Evolutionary conservation across 2,113 vertebrate genomes (phyloP).

Genomic region (Takifugu flavidus): DNA sequence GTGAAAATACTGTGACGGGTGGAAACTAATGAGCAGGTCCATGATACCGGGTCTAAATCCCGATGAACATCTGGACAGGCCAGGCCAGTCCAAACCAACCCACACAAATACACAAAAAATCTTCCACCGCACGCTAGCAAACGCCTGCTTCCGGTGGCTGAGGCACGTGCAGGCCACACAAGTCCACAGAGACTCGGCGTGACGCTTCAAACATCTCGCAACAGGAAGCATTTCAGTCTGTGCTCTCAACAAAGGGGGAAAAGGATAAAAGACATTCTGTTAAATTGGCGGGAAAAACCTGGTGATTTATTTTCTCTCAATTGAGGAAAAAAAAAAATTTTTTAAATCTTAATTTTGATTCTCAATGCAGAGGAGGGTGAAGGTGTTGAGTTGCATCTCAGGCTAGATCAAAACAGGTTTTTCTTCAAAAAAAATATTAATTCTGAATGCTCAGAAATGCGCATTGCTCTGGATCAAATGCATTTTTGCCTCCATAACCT

Average conservation of each 20-base stretch:
- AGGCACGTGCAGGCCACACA: background rate
- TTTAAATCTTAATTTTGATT: background rate
- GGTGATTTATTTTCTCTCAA: background rate
- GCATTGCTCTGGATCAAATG: background rate
- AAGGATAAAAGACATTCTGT: background rate
- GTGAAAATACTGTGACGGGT: constrained; percentile 47
- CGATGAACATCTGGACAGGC: constrained; percentile 55
- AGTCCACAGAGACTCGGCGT: background rate
- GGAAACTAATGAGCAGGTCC: constrained; percentile 44
- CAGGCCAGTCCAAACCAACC: background rate
- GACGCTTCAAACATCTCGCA: constrained; percentile 6
- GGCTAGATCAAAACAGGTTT: constrained; percentile 11
- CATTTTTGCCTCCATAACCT: background rate
- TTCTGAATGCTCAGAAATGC: constrained; percentile 1
- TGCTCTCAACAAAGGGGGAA: constrained; percentile 7
- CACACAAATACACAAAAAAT: background rate
- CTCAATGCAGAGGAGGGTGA: no score
- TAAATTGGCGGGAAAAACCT: constrained; percentile 11
- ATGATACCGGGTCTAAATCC: constrained; percentile 27
- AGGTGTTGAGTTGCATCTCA: background rate
- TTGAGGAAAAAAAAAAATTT: constrained; percentile 1
- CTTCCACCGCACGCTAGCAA: background rate
- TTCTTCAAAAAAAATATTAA: constrained; percentile 2
- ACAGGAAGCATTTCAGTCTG: constrained; percentile 26
- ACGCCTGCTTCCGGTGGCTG: background rate